These are phyloP conservation scores for Saccopteryx leptura DNA, from an alignment of 2,113 vertebrate species.

Conservation along the genomic window DNA sequence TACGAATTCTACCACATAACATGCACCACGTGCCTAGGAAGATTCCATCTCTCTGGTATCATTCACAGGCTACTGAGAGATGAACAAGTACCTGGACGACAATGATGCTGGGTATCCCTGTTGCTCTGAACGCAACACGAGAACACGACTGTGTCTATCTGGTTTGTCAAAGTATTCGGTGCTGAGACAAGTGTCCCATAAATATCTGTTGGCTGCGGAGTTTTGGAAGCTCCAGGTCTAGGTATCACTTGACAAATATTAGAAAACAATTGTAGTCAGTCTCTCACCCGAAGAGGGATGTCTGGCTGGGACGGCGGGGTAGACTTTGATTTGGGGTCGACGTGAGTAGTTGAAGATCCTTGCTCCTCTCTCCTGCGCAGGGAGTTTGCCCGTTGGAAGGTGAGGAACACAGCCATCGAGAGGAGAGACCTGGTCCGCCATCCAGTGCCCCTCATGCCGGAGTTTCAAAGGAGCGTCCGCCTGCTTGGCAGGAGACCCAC, in stretches of 20 bases:
- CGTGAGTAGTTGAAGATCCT: conserved; percentile 20
- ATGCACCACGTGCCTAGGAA: background rate
- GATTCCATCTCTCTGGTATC: background rate
- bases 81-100: background rate
- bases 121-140: background rate
- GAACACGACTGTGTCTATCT: fast-evolving
- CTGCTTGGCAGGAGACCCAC: conserved; percentile 98
- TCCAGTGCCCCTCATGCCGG: conserved; percentile 98
- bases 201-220: background rate
- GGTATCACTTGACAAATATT: background rate
- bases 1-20: background rate
- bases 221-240: background rate
- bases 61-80: background rate
- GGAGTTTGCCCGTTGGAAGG: conserved; percentile 99
- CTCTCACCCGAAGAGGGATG: background rate
- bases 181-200: background rate
- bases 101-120: background rate
- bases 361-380: conserved; percentile 84
- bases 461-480: conserved; percentile 98
- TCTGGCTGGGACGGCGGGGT: background rate
- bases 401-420: conserved; percentile 99
- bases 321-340: background rate
- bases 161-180: background rate
- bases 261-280: background rate
- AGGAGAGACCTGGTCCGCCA: conserved; percentile 96